Conservation (phyloP, 2,113 vertebrate species). For the Eulacestoma nigropectus region DNA sequence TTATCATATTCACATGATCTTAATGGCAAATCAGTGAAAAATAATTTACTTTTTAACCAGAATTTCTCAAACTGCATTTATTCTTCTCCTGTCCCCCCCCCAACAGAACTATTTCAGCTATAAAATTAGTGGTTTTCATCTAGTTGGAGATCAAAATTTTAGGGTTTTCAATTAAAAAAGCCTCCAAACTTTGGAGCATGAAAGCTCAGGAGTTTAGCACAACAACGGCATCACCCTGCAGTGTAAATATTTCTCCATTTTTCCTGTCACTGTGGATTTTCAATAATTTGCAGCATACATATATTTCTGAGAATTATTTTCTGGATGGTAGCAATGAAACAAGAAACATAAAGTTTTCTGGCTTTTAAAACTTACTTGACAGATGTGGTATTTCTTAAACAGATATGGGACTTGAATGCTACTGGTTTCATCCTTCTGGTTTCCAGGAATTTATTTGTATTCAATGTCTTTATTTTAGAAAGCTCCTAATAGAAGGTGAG, state of each 20-base stretch:
- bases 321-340: background rate
- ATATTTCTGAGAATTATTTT: background rate
- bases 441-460: background rate
- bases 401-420: background rate
- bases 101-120: background rate
- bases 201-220: background rate
- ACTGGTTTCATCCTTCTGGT: background rate
- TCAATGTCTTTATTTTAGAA: background rate
- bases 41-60: background rate
- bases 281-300: background rate
- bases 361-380: background rate
- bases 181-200: background rate
- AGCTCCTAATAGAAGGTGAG: background rate
- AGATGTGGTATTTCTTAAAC: background rate
- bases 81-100: fast-evolving
- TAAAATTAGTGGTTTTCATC: background rate
- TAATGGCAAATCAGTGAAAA: background rate
- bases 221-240: background rate
- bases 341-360: background rate
- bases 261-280: background rate
- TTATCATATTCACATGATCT: background rate
- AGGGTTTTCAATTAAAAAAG: background rate
- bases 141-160: background rate
- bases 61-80: background rate
- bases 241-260: background rate